Evolutionary conservation across 1,140 invertebrate genomes (phyloP).

Genomic region (Heliothis virescens): DNA sequence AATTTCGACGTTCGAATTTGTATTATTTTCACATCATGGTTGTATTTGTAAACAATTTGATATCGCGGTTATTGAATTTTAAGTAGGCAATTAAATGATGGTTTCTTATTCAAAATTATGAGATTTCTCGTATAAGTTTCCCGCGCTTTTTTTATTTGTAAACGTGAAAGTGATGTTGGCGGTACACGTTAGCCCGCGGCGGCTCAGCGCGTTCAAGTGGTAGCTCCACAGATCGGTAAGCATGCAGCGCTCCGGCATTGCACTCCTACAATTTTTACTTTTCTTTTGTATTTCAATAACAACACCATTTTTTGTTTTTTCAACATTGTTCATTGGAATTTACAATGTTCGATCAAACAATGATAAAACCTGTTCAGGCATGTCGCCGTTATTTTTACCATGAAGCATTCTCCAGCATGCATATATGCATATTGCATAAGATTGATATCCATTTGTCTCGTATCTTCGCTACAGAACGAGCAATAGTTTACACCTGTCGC

Average conservation of each 20-base stretch:
- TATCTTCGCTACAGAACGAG: slow-evolving; percentile 11
- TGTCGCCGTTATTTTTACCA: slow-evolving; percentile 44
- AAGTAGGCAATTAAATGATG: slow-evolving; percentile 62
- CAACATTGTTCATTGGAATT: slow-evolving; percentile 37
- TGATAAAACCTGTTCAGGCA: slow-evolving; percentile 30
- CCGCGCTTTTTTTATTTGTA: slow-evolving; percentile 72
- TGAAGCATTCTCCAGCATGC: slow-evolving; percentile 36
- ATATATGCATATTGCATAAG: slow-evolving; percentile 62
- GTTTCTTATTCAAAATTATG: slow-evolving; percentile 68
- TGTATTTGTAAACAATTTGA: slow-evolving; percentile 73
- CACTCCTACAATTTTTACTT: slow-evolving; percentile 52
- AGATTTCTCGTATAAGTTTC: slow-evolving; percentile 66
- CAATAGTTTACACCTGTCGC: background rate
- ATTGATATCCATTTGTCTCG: slow-evolving; percentile 55
- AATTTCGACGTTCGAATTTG: slow-evolving; percentile 47
- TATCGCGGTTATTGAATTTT: slow-evolving; percentile 52
- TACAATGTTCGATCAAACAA: slow-evolving; percentile 36
- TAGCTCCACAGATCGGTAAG: slow-evolving; percentile 22
- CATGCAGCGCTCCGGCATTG: slow-evolving; percentile 20
- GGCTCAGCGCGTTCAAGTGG: slow-evolving; percentile 67
- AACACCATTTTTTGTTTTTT: slow-evolving; percentile 42
- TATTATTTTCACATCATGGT: slow-evolving; percentile 71
- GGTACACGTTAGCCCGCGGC: slow-evolving; percentile 74
- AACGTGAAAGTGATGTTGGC: slow-evolving; percentile 75
- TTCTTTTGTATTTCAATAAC: slow-evolving; percentile 49